Evolutionary conservation across 2,113 vertebrate genomes (phyloP), one percentile per base, ranked within the genome.

Genomic region (Trichechus manatus): DNA sequence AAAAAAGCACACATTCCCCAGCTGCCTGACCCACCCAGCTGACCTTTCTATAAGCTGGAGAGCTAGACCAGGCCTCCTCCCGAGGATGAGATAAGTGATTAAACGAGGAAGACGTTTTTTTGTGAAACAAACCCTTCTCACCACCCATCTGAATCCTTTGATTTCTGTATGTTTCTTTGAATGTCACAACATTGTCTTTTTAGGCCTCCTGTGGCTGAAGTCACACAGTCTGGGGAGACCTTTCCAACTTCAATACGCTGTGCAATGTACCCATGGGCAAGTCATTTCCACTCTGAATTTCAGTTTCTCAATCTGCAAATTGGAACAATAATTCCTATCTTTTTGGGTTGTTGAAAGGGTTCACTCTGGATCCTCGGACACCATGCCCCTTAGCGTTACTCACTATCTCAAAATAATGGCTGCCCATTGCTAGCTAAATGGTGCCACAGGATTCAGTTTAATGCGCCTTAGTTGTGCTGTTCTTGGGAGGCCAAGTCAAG

Each of bases 1-100:
- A 82, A 50, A 88, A 96, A 96, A 93, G 80, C 31, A 82, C 50
- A 79, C 81, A 84, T 92, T 96, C 78, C 50, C 86, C 78, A 66
- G 64, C 80, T 79, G 72, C 63, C 84, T 87, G 96, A 87, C 77
- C 91, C 83, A 64, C 59, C 50, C 50, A 6, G 29, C 72, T 79
- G 94, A 92, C 63, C 94, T 95, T 93, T 94, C 93, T 39, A 53
- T 13, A 72, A 90, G 77, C 89, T 83, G 42, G 39, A 82, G 56
- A 92, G 66, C 31, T 77, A 89, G 81, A 64, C 36, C 20, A 77
- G 66, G 20, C 92, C 39, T 80, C 39, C 17, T 81, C 23, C 56
- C 53, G 8, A 25, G 59, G 92, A 72, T 39, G 33, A 92, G 59
- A 68, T 81, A 82, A 92, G 4, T 59, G 31, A 79, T 63, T 79